Percentiles rank a stretch among this genome's conserved stretches.
Evolutionary conservation across 92 coral and sea anemone species (phyloP).

Genomic region (Siderastrea radians): DNA sequence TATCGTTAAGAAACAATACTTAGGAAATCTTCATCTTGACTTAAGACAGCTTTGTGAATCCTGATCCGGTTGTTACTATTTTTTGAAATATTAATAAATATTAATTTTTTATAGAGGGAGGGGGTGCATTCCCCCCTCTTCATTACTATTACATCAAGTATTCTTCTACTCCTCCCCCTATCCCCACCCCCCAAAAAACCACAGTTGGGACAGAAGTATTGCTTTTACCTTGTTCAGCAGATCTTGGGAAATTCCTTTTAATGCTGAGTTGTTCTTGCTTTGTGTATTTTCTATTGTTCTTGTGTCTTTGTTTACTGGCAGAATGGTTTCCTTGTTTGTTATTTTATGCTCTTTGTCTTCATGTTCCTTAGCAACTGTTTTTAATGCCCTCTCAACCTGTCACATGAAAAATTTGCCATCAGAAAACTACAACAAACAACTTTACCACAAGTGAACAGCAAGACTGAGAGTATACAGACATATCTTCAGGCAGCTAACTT

Average conservation of each 20-base stretch:
- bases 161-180: too few species aligned
- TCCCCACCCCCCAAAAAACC: neutral
- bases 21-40: too few species aligned
- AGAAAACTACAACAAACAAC: neutral
- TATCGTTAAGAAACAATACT: too few species aligned
- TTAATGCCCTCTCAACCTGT: constrained; percentile 90
- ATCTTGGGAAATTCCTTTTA: constrained; percentile 95
- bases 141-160: too few species aligned
- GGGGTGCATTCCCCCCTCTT: too few species aligned
- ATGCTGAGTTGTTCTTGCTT: constrained; percentile 66
- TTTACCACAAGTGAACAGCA: neutral
- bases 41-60: too few species aligned
- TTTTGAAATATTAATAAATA: too few species aligned
- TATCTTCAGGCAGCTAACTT: neutral
- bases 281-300: constrained; percentile 20
- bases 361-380: constrained; percentile 70
- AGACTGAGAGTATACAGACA: neutral
- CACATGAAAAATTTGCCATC: neutral
- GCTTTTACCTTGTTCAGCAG: constrained; percentile 84
- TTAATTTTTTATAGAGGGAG: too few species aligned
- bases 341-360: constrained; percentile 48
- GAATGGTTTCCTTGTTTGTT: constrained; percentile 40
- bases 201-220: neutral
- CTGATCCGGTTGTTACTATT: too few species aligned
- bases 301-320: constrained; percentile 45